Conservation (phyloP, 2,797 vertebrate genomes). For the Pogonophryne albipinna region DNA sequence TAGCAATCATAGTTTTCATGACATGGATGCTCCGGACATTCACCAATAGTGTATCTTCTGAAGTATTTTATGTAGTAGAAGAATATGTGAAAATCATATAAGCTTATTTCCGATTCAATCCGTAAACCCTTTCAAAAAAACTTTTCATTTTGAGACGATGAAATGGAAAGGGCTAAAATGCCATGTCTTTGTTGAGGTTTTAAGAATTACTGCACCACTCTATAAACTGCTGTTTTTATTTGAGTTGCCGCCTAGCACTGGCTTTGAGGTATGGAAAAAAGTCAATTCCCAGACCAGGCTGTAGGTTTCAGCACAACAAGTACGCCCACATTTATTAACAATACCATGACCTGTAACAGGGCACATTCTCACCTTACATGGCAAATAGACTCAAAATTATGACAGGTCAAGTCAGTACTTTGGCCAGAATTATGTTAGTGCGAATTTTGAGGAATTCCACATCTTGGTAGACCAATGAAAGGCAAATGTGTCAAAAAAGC, state of each 20-base stretch:
- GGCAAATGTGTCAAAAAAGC: slow-evolving; percentile 1
- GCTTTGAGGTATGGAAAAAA: slow-evolving; percentile 18
- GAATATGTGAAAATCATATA: no score
- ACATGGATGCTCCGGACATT: no score
- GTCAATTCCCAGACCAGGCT: slow-evolving; percentile 20
- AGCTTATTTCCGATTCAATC: no score
- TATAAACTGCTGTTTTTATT: no score
- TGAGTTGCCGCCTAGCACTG: slow-evolving; percentile 1
- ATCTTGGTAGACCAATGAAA: slow-evolving; percentile 13
- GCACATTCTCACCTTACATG: slow-evolving; percentile 48
- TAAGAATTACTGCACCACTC: no score
- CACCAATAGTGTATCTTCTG: no score
- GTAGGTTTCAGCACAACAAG: slow-evolving; percentile 19
- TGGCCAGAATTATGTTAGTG: slow-evolving; percentile 55
- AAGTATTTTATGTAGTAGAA: no score
- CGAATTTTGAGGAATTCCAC: slow-evolving; percentile 30
- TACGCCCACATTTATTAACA: slow-evolving; percentile 30
- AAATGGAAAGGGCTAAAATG: no score
- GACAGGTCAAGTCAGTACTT: slow-evolving; percentile 56
- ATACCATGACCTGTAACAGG: slow-evolving; percentile 28
- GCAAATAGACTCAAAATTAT: slow-evolving; percentile 58
- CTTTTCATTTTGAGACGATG: no score
- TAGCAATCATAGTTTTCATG: no score
- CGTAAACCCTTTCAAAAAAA: no score
- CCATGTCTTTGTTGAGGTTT: no score